Percentiles rank a stretch among this genome's conserved stretches.
Conservation (phyloP, 1,140 invertebrate species). For the Palaemon carinicauda region DNA sequence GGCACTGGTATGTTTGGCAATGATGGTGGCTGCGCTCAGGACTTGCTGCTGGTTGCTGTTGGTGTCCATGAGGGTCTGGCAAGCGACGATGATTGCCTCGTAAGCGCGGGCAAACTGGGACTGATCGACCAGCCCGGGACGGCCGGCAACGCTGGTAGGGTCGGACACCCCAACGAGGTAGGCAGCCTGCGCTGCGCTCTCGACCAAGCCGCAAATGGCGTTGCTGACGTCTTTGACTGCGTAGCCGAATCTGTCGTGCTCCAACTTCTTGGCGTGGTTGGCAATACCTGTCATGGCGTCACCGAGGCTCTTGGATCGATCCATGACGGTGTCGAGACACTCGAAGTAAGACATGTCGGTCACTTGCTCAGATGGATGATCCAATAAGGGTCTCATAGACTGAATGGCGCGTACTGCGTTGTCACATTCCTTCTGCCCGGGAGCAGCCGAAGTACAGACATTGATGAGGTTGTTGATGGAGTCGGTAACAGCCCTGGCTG, state of each 20-base stretch:
- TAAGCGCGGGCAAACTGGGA: slow-evolving; percentile 87
- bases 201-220: slow-evolving; percentile 90
- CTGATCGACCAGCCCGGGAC: slow-evolving; percentile 91
- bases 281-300: slow-evolving; percentile 95
- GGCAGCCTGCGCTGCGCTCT: slow-evolving; percentile 91
- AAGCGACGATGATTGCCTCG: slow-evolving; percentile 88
- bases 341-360: slow-evolving; percentile 92
- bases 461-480: slow-evolving; percentile 90
- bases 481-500: slow-evolving; percentile 86
- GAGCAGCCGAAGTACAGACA: slow-evolving; percentile 83
- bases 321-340: slow-evolving; percentile 91
- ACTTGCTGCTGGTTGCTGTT: slow-evolving; percentile 85
- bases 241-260: slow-evolving; percentile 87
- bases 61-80: slow-evolving; percentile 79
- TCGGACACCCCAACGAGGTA: slow-evolving; percentile 95
- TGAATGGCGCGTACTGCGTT: slow-evolving; percentile 94
- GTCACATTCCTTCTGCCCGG: slow-evolving; percentile 94
- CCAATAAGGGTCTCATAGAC: slow-evolving; percentile 81
- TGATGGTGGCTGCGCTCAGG: slow-evolving; percentile 88
- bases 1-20: slow-evolving; percentile 95
- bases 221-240: slow-evolving; percentile 84
- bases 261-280: slow-evolving; percentile 86
- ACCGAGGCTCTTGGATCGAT: slow-evolving; percentile 87
- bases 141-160: slow-evolving; percentile 84
- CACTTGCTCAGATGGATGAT: slow-evolving; percentile 87